Evolutionary conservation across 2,797 vertebrate species (phyloP).

Genomic region (Fundulus diaphanus): DNA sequence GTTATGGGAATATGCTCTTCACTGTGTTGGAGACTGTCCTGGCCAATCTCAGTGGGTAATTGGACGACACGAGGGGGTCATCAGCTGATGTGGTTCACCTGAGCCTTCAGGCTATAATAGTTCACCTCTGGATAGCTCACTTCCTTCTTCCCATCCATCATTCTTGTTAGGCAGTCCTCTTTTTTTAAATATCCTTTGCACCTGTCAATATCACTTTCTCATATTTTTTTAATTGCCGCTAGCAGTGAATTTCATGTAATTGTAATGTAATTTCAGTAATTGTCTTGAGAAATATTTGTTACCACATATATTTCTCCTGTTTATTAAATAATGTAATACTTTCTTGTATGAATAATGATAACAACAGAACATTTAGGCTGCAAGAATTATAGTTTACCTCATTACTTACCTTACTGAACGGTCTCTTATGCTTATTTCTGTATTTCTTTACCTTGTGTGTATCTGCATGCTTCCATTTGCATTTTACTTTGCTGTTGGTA

Average conservation of each 20-base stretch:
- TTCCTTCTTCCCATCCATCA: not conserved
- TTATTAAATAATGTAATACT: not conserved
- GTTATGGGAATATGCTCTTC: conserved; percentile 11
- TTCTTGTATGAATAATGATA: not conserved
- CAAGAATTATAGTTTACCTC: not conserved
- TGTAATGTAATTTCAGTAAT: no score
- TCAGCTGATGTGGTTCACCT: conserved; percentile 23
- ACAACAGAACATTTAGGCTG: not conserved
- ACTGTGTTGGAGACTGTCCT: not conserved
- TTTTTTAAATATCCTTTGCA: not conserved
- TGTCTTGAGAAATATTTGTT: not conserved
- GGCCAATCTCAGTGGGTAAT: conserved; percentile 24
- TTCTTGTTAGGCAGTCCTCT: not conserved
- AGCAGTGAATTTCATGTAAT: not conserved
- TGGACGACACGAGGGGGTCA: conserved; percentile 20
- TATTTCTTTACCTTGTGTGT: no score
- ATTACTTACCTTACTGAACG: no score
- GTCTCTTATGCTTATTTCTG: no score
- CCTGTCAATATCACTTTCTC: not conserved
- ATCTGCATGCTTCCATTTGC: no score
- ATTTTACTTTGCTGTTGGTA: no score
- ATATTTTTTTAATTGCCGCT: not conserved
- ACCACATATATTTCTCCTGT: not conserved
- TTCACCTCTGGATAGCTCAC: not conserved
- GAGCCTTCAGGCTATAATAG: conserved; percentile 18